Evolutionary conservation across 2,113 vertebrate species (phyloP), one percentile per base, ranked within the genome.

Genomic region (Limanda limanda): DNA sequence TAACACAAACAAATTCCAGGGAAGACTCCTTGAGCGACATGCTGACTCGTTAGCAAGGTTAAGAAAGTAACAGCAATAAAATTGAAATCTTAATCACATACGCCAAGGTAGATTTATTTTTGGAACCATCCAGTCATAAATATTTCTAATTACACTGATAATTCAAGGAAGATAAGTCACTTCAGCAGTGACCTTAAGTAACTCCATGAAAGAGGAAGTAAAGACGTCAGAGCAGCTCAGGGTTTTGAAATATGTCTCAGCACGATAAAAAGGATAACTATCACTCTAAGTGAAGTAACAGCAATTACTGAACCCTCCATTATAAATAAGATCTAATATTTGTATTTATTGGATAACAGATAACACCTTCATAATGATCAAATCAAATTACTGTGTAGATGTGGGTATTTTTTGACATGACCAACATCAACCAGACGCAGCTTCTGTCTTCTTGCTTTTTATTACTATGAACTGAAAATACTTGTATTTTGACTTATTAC

Each of bases 1-100:
- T 98, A 93, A 68, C 17, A 47, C 11, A 21, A 40, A 17, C 12
- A 31, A 17, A 10, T 0, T 61, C 9, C 40, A 42, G 40, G 13
- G 52, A 25, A 1, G 0, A 3, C 13, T 25, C 13, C 12, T 47
- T 12, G 54, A 63, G 51, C 15, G 6, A 10, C 52, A 9, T 12
- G 7, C 4, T 52, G 51, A 52, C 14, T 47, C 11, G 1, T 18
- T n/a, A n/a, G 51, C 17, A n/a, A 52, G 8, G 20, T n/a, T 31
- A 7, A 31, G 31, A 31, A 7, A 31, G 31, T 31, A 6, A 31
- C 14, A 47, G 51, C 18, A 52, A n/a, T n/a, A 52, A 7, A 52
- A 20, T 13, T 52, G 20, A 52, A 55, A 55, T 25, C 31, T 31
- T 31, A 57, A 15, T 14, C 25, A 51, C 6, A 18, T 51, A 18